Evolutionary conservation across 1,140 invertebrate species (phyloP).

Genomic region (Cecropterus lyciades): DNA sequence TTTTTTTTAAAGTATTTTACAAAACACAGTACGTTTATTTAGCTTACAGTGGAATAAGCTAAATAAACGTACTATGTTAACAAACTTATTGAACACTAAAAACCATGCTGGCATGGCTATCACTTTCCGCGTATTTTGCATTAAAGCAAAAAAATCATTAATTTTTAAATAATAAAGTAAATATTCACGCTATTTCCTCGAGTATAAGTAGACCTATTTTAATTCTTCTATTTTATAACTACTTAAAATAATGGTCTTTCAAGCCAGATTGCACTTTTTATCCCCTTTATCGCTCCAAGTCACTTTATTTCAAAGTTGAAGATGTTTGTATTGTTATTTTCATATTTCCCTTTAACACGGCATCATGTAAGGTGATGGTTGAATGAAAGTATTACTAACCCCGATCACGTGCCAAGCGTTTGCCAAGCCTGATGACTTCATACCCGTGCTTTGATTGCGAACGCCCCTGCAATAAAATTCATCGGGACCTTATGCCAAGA

Average conservation of each 20-base stretch:
- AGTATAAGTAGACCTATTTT: slow-evolving; percentile 22
- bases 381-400: slow-evolving; percentile 48
- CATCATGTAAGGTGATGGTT: slow-evolving; percentile 23
- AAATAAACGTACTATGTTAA: no score
- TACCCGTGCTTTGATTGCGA: slow-evolving; percentile 48
- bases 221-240: slow-evolving; percentile 28
- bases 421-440: slow-evolving; percentile 55
- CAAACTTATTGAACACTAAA: no score
- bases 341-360: slow-evolving; percentile 30
- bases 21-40: no score
- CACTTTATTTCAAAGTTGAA: slow-evolving; percentile 35
- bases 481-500: slow-evolving; percentile 1
- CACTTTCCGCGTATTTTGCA: neutral
- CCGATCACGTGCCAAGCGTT: slow-evolving; percentile 49
- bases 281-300: slow-evolving; percentile 34
- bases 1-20: no score
- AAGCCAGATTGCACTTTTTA: slow-evolving; percentile 21
- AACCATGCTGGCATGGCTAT: no score
- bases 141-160: no score
- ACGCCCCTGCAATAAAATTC: slow-evolving; percentile 26
- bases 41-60: no score
- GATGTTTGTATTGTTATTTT: slow-evolving; percentile 32
- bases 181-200: slow-evolving; percentile 12
- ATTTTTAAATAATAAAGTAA: slow-evolving; percentile 8
- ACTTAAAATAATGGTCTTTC: slow-evolving; percentile 27